Evolutionary conservation across 2,888 invertebrate genomes (phyloP).

Genomic region (Brachypterus glaber): DNA sequence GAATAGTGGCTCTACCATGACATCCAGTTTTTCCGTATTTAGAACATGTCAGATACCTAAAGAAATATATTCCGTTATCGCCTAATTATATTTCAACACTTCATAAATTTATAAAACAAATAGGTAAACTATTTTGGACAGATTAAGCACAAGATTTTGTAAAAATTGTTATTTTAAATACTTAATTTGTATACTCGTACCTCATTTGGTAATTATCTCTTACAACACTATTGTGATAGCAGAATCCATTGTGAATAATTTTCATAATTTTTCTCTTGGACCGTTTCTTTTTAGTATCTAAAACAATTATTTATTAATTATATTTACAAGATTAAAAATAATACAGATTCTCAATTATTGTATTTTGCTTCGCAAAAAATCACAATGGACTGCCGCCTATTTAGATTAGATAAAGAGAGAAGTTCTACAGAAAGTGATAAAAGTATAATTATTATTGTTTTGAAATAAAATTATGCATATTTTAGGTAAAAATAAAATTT

Average conservation of each 20-base stretch:
- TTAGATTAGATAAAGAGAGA: no score
- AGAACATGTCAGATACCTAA: slow-evolving; percentile 26
- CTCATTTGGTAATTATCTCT: slow-evolving; percentile 4
- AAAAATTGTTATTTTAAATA: neutral
- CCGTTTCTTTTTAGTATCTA: neutral
- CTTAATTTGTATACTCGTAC: neutral
- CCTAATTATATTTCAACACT: neutral
- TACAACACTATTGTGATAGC: slow-evolving; percentile 15
- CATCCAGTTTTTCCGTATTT: slow-evolving; percentile 24
- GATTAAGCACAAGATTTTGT: neutral
- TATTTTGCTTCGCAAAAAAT: no score
- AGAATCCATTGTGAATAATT: slow-evolving; percentile 16
- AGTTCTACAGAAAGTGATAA: no score
- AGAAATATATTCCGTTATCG: slow-evolving; percentile 7
- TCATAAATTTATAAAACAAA: no score
- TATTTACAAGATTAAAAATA: no score
- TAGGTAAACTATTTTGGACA: no score
- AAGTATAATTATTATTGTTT: no score
- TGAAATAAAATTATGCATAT: no score
- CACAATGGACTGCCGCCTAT: no score
- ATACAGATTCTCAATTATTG: no score
- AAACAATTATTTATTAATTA: slow-evolving; percentile 3
- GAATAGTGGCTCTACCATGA: slow-evolving; percentile 23
- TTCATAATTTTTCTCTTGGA: slow-evolving; percentile 9
- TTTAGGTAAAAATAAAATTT: no score